Conservation (phyloP, 2,888 invertebrate species). For the Perithous albicinctus region DNA sequence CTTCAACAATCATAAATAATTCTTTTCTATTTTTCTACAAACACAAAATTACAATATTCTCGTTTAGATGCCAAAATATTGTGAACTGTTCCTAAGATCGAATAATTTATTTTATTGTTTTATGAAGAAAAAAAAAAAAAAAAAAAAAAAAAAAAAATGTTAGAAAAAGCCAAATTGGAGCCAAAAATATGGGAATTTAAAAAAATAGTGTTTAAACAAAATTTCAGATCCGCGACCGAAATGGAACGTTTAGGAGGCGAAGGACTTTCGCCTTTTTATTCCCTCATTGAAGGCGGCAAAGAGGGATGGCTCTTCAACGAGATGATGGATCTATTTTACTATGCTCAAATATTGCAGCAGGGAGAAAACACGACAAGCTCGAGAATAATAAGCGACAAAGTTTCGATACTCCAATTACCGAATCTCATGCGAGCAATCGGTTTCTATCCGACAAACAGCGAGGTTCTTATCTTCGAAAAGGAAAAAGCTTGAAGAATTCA, state of each 20-base stretch:
- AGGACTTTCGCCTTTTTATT: constrained; percentile 89
- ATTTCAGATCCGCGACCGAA: constrained; percentile 85
- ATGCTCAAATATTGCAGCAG: constrained; percentile 90
- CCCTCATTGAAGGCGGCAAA: constrained; percentile 89
- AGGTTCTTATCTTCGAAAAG: constrained; percentile 84
- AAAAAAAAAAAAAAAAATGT: too few relatives aligned
- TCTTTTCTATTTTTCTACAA: too few relatives aligned
- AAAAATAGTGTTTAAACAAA: too few relatives aligned
- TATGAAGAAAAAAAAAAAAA: too few relatives aligned
- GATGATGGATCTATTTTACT: constrained; percentile 91
- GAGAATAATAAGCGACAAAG: constrained; percentile 87
- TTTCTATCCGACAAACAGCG: constrained; percentile 91
- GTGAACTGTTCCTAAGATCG: too few relatives aligned
- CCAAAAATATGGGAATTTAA: too few relatives aligned
- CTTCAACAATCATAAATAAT: too few relatives aligned
- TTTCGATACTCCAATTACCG: constrained; percentile 89
- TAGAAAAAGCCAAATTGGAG: too few relatives aligned
- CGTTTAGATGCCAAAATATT: too few relatives aligned
- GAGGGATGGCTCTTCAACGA: constrained; percentile 90
- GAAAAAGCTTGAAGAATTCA: too few relatives aligned
- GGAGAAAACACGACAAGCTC: constrained; percentile 89
- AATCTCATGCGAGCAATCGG: constrained; percentile 91
- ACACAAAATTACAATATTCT: too few relatives aligned
- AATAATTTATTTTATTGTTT: too few relatives aligned
- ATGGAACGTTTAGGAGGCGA: constrained; percentile 86